Base-by-base conservation (phyloP, 37 sponge, comb jelly and placozoan species). In the Corticium candelabrum region DNA sequence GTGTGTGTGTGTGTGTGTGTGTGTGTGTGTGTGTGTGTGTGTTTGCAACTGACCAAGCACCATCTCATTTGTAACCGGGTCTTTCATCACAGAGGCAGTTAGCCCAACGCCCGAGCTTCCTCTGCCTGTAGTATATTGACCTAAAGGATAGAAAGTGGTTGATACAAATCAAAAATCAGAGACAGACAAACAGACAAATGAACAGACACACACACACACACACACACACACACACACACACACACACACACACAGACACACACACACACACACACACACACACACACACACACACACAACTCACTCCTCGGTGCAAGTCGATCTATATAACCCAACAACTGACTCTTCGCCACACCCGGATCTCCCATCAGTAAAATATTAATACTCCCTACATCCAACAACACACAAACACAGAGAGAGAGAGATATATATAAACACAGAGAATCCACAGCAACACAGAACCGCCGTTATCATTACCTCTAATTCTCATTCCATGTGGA, bases 61-160 rank as follows among this genome's bases (percentile, higher is more conserved):
- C 96, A 97, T 93, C 79, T 97, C 99, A 39, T 85, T 86, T 1
- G 99, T 97, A 7, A 97, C 74, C 1, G 94, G 91, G 67, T 97
- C 99, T 83, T 86, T 87, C 92, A 93, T 91, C 38, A 97, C 99
- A 41, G 99, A 91, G 35, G 99, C 99, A 37, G 99, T 97, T 68
- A 97, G 88, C 37, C 99, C 99, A 21, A 97, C 99, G 1, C 99
- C 99, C 2, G 99, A 94, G 62, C 99, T 97, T 32, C 99, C 99
- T 31, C 94, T 81, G 3, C 99, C 99, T 34, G 99, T 97, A 37
- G 99, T 97, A 82, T 94, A 94, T 83, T 97, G 99, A 78, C n/a
- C n/a, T n/a, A 90, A 88, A 87, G 69, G 0, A 76, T 33, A 37
- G 4, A 7, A 15, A 27, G 21, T 68, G 67, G 5, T 56, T 76